Conservation (phyloP, 2,797 vertebrate genomes). For the Pseudochromis fuscus region DNA sequence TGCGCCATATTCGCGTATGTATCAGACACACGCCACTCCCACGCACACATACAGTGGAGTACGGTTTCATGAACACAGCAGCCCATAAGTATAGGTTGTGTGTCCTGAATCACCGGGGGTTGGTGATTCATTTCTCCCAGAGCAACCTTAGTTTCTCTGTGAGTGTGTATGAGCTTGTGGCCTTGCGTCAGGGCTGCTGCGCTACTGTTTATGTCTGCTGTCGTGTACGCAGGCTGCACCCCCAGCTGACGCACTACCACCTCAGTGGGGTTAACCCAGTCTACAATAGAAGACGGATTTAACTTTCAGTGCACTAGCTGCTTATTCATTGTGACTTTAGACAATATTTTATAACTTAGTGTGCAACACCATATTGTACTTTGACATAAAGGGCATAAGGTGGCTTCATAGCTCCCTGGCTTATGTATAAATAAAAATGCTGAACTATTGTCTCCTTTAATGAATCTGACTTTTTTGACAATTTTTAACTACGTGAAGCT, state of each 20-base stretch:
- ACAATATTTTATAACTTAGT: slow-evolving; percentile 3
- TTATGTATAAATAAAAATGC: background rate
- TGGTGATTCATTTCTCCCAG: slow-evolving; percentile 83
- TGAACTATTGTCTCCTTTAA: background rate
- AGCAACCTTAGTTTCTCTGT: slow-evolving; percentile 61
- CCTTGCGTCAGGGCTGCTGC: slow-evolving; percentile 74
- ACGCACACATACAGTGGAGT: slow-evolving; percentile 63
- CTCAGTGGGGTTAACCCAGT: slow-evolving; percentile 63
- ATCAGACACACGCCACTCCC: slow-evolving; percentile 59
- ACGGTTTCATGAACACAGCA: slow-evolving; percentile 74
- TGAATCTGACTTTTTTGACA: slow-evolving; percentile 15
- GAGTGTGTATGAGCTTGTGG: slow-evolving; percentile 69
- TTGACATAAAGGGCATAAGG: background rate
- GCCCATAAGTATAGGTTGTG: slow-evolving; percentile 83
- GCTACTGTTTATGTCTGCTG: slow-evolving; percentile 80
- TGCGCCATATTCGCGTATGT: slow-evolving; percentile 46
- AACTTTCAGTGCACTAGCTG: slow-evolving; percentile 3
- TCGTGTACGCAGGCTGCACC: slow-evolving; percentile 69
- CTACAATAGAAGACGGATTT: slow-evolving; percentile 26
- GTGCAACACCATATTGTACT: too few relatives aligned
- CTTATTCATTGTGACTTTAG: slow-evolving; percentile 34
- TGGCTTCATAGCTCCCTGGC: background rate
- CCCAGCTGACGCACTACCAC: slow-evolving; percentile 75
- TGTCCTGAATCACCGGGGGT: slow-evolving; percentile 69
- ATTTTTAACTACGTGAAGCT: background rate